phyloP scores from a whole-genome alignment of 1,140 invertebrate species.

The Sitophilus oryzae region DNA sequence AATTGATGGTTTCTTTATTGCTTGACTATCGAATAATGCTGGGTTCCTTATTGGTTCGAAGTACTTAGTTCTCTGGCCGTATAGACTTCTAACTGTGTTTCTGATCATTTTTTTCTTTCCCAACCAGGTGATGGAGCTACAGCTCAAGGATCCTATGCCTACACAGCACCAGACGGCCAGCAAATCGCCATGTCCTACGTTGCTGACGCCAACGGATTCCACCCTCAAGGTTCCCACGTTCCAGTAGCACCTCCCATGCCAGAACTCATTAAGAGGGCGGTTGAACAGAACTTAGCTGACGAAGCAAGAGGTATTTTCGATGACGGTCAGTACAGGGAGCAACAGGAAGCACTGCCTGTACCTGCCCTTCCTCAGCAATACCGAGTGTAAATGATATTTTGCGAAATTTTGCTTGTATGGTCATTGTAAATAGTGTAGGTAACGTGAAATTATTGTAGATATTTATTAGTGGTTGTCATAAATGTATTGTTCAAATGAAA shows the following conservation, averaged over 20 bases:
- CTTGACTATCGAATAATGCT: no score
- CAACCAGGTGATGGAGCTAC: constrained; percentile 52
- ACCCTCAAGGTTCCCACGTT: constrained; percentile 45
- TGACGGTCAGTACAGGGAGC: constrained; percentile 29
- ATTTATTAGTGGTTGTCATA: no score
- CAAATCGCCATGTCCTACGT: constrained; percentile 50
- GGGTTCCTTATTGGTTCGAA: no score
- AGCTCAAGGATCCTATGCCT: constrained; percentile 52
- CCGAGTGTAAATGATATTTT: constrained; percentile 10
- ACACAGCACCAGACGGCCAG: constrained; percentile 50
- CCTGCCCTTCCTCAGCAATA: constrained; percentile 9
- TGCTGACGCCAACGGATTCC: constrained; percentile 53
- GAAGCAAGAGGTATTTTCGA: constrained; percentile 32
- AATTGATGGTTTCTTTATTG: no score
- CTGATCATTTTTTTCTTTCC: no score
- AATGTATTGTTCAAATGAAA: no score
- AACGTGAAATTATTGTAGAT: not conserved
- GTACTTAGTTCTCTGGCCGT: no score
- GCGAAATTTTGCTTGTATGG: no score
- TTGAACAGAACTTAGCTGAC: constrained; percentile 46
- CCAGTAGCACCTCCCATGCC: constrained; percentile 50
- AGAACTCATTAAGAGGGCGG: constrained; percentile 43
- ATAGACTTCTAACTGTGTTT: no score
- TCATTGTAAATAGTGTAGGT: not conserved
- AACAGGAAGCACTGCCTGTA: constrained; percentile 2